Evolutionary conservation across 2,797 vertebrate genomes (phyloP).

Genomic region (Microctenopoma steveboyesi): DNA sequence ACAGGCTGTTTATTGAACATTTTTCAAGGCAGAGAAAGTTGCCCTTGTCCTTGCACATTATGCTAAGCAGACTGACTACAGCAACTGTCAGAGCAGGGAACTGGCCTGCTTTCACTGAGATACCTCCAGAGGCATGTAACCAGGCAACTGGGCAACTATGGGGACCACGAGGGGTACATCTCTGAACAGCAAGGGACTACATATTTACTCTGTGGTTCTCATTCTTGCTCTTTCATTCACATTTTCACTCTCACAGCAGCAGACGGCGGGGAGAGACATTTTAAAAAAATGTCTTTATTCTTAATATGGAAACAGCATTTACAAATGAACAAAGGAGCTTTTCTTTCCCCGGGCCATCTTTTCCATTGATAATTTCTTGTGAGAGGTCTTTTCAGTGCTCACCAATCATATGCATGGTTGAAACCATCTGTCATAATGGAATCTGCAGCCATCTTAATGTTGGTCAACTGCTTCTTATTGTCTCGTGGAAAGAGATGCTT

Average conservation of each 20-base stretch:
- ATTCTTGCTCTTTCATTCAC: conserved; percentile 56
- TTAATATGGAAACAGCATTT: conserved; percentile 66
- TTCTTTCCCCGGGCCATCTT: conserved; percentile 52
- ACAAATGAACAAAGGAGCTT: conserved; percentile 55
- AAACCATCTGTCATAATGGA: conserved; percentile 53
- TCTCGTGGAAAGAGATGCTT: conserved; percentile 36
- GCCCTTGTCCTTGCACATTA: conserved; percentile 69
- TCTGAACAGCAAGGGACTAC: conserved; percentile 60
- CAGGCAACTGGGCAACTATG: conserved; percentile 76
- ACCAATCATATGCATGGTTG: conserved; percentile 58
- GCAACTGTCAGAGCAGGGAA: conserved; percentile 65
- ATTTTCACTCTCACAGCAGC: conserved; percentile 36
- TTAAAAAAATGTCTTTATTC: conserved; percentile 57
- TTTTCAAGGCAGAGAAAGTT: conserved; percentile 59
- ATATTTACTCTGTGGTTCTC: conserved; percentile 59
- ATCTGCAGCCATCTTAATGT: conserved; percentile 39
- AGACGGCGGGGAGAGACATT: conserved; percentile 38
- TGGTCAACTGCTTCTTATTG: conserved; percentile 41
- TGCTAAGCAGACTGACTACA: conserved; percentile 70
- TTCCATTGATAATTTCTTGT: conserved; percentile 60
- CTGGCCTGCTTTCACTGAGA: conserved; percentile 65
- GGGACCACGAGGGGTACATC: conserved; percentile 68
- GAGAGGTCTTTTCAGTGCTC: conserved; percentile 46
- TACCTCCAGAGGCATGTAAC: conserved; percentile 78
- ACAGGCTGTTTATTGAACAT: conserved; percentile 54